phyloP scores from a whole-genome alignment of 2,113 vertebrate genomes.

The Rhegmatorhina hoffmannsi region DNA sequence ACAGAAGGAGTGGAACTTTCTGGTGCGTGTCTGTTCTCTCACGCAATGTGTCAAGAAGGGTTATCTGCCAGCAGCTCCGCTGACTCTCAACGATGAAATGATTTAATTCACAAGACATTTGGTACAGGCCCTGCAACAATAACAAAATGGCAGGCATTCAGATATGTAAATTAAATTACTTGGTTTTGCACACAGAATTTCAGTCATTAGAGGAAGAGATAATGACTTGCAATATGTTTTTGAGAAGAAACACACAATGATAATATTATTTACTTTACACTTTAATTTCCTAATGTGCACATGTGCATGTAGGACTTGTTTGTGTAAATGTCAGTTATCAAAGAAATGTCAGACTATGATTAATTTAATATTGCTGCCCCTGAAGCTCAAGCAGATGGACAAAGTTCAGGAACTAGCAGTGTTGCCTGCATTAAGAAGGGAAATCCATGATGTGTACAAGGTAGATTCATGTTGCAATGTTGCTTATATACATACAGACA shows the following conservation, averaged over 20 bases:
- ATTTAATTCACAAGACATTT: not conserved
- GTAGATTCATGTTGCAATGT: not conserved
- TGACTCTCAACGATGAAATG: not conserved
- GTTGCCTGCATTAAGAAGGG: not conserved
- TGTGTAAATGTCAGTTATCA: conserved; percentile 26
- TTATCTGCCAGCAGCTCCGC: not conserved
- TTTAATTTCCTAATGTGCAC: conserved; percentile 53
- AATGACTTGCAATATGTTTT: conserved; percentile 51
- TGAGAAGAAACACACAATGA: conserved; percentile 39
- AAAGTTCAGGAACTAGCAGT: not conserved
- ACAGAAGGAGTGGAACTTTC: not conserved
- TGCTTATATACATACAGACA: not conserved
- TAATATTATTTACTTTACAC: conserved; percentile 65
- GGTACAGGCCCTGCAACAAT: not conserved
- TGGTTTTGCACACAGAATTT: conserved; percentile 14
- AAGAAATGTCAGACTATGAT: conserved; percentile 3
- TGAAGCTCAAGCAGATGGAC: not conserved
- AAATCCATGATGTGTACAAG: not conserved
- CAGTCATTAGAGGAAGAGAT: conserved; percentile 40
- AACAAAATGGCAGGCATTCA: conserved; percentile 6
- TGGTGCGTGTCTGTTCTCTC: not conserved
- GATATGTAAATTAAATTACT: conserved; percentile 57
- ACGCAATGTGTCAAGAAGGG: not conserved
- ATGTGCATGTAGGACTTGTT: not conserved
- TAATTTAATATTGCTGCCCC: conserved; percentile 22